Percentiles rank a stretch among this genome's conserved stretches.
phyloP scores from a whole-genome alignment of 2,113 vertebrate species.

The Larimichthys polyactis region DNA sequence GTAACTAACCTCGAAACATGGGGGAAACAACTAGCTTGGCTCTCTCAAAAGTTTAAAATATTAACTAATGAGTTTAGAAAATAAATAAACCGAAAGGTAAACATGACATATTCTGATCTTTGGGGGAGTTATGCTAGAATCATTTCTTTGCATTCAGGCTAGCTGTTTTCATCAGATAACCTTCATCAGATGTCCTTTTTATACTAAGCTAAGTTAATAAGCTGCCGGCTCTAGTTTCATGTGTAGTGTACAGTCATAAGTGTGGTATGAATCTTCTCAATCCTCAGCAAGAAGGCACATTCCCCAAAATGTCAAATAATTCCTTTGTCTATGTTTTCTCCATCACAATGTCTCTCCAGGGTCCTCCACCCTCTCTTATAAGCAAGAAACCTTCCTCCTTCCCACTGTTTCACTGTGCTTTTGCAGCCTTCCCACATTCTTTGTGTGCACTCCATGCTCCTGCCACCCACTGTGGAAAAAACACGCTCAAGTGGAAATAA shows the following conservation, averaged over 20 bases:
- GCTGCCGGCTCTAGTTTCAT: neutral
- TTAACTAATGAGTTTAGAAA: too few relatives aligned
- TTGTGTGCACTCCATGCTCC: constrained; percentile 23
- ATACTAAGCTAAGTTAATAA: neutral
- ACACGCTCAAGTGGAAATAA: constrained; percentile 33
- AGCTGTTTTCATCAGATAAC: neutral
- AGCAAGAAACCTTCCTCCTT: constrained; percentile 33
- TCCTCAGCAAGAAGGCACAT: neutral
- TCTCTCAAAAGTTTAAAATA: neutral
- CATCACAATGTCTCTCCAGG: constrained; percentile 3
- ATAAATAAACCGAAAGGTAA: too few relatives aligned
- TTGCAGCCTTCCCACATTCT: constrained; percentile 41
- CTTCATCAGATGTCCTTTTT: neutral
- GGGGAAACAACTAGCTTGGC: neutral
- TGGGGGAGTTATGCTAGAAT: too few relatives aligned
- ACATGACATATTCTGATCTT: too few relatives aligned
- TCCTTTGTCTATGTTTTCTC: neutral
- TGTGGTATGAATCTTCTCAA: neutral
- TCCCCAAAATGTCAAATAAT: neutral
- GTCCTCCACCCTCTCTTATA: constrained; percentile 13
- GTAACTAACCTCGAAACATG: neutral
- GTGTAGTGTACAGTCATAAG: neutral
- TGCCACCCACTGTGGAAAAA: constrained; percentile 46
- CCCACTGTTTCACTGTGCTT: constrained; percentile 42
- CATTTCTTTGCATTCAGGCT: neutral